These are phyloP conservation scores for Corythornis leucogaster DNA, from an alignment of 2,797 vertebrate species.

Conservation along the genomic window DNA sequence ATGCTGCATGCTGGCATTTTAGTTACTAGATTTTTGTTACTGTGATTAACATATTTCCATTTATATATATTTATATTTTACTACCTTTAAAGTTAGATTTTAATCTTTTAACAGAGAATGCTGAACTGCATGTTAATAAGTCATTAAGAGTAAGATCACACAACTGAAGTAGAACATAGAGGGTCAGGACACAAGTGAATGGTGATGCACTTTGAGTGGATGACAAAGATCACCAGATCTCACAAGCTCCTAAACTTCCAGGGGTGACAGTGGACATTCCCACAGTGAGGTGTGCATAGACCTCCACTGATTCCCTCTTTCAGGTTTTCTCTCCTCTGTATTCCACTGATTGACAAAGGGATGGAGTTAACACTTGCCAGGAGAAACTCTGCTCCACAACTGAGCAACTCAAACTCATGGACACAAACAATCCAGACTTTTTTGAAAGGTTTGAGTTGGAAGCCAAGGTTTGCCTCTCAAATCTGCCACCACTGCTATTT, in stretches of 20 bases:
- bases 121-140: background rate
- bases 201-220: background rate
- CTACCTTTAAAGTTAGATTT: background rate
- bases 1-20: background rate
- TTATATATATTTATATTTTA: background rate
- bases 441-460: too few relatives aligned
- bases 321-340: too few relatives aligned
- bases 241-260: background rate
- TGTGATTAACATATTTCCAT: background rate
- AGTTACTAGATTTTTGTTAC: background rate
- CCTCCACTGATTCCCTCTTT: too few relatives aligned
- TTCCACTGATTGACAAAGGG: too few relatives aligned
- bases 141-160: background rate
- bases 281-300: too few relatives aligned
- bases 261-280: background rate
- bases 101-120: background rate
- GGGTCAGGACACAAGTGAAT: background rate
- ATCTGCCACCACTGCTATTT: too few relatives aligned
- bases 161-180: background rate
- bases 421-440: too few relatives aligned
- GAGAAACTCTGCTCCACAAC: too few relatives aligned
- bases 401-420: too few relatives aligned
- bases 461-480: too few relatives aligned
- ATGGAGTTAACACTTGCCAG: too few relatives aligned
- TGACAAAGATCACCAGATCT: background rate